phyloP scores from a whole-genome alignment of 2,113 vertebrate species.

The Gallinago paraguaiae region DNA sequence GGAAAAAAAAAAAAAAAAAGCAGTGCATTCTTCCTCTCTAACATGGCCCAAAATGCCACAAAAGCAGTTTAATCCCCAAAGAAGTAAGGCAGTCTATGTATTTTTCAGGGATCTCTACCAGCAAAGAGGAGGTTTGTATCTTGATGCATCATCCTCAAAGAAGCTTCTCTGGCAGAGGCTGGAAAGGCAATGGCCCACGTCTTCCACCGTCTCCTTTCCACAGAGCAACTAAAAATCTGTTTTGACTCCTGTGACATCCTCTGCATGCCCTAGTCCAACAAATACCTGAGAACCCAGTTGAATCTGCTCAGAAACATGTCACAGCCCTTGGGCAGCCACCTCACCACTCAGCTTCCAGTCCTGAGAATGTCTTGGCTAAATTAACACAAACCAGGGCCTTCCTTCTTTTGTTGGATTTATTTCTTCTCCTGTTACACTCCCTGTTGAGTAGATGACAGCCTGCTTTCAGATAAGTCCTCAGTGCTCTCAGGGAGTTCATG shows the following conservation, averaged over 20 bases:
- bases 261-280: neutral
- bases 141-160: neutral
- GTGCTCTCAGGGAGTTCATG: neutral
- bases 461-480: neutral
- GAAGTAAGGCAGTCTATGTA: neutral
- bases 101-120: neutral
- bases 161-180: neutral
- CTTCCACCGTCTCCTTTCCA: neutral
- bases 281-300: rapidly evolving
- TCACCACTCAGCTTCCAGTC: neutral
- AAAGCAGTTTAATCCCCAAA: neutral
- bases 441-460: neutral
- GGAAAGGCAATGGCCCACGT: neutral
- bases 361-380: neutral
- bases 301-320: neutral
- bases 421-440: neutral
- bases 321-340: neutral
- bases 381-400: neutral
- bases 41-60: neutral
- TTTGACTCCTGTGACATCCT: neutral
- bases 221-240: neutral
- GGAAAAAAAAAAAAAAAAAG: neutral
- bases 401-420: neutral
- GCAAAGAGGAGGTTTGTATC: neutral
- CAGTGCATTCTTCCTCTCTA: neutral